These are phyloP conservation scores for Balearica regulorum DNA, from an alignment of 2,797 vertebrate genomes.

Conservation along the genomic window DNA sequence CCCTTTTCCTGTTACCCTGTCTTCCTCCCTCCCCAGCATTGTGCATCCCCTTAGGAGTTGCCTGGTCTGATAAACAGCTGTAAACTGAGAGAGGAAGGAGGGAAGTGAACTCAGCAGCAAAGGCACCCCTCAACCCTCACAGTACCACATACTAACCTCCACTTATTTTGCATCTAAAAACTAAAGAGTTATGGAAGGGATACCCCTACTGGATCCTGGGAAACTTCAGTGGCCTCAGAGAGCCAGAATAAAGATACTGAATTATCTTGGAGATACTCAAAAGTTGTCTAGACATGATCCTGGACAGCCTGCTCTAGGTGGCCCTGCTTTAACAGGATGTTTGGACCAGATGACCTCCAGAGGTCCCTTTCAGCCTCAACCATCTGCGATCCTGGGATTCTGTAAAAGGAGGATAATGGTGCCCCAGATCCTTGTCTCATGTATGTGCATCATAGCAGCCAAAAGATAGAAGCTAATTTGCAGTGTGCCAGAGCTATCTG, in stretches of 20 bases:
- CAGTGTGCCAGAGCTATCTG: background rate
- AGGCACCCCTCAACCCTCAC: too few species aligned
- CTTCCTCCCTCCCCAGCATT: background rate
- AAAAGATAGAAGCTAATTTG: background rate
- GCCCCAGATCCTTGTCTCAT: background rate
- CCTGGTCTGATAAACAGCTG: background rate
- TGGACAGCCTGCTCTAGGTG: background rate
- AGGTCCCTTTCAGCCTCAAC: background rate
- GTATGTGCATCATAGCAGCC: background rate
- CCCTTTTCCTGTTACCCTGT: background rate
- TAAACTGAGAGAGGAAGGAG: background rate
- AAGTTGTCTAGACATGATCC: background rate
- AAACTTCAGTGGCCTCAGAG: background rate
- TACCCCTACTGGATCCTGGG: background rate
- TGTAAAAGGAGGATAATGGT: background rate
- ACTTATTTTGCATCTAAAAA: background rate
- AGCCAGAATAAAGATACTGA: background rate
- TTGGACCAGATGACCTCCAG: background rate
- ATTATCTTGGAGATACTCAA: background rate
- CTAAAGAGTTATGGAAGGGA: background rate
- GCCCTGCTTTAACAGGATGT: background rate
- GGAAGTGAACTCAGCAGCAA: background rate
- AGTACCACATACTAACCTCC: background rate
- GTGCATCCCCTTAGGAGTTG: background rate
- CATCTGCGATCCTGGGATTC: background rate